Conservation (phyloP, 2,797 vertebrate species). For the Darevskia mixta region DNA sequence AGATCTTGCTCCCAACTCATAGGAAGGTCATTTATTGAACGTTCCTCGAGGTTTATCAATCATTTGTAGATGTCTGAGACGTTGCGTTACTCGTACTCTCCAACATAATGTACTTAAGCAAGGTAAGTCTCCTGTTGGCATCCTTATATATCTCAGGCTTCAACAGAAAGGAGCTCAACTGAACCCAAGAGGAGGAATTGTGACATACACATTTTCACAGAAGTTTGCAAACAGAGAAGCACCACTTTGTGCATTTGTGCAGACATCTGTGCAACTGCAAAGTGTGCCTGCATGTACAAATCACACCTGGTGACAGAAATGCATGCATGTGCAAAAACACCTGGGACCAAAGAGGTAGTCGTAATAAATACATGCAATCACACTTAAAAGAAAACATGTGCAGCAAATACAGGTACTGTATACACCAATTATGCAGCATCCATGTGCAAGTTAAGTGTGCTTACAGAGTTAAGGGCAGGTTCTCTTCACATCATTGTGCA, state of each 20-base stretch:
- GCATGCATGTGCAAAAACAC: background rate
- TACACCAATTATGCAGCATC: background rate
- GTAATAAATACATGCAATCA: background rate
- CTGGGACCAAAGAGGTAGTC: background rate
- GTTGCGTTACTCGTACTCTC: no score
- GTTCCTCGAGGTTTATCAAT: no score
- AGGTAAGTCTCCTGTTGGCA: no score
- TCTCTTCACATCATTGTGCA: background rate
- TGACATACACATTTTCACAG: background rate
- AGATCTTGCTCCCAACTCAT: no score
- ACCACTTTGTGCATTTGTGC: background rate
- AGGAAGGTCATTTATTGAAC: no score
- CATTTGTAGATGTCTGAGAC: no score
- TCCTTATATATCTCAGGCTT: no score
- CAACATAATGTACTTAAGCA: no score
- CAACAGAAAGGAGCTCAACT: no score
- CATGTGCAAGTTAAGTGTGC: background rate
- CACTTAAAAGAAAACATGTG: background rate
- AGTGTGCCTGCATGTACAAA: background rate
- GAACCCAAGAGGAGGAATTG: background rate
- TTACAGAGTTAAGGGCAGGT: background rate
- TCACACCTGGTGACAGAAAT: background rate
- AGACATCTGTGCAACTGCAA: background rate
- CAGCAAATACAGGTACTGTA: no score
- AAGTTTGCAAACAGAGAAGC: constrained; percentile 4